Percentiles rank a stretch among this genome's conserved stretches.
These are phyloP conservation scores for Serinus canaria DNA, from an alignment of 2,113 vertebrate species.

Conservation along the genomic window DNA sequence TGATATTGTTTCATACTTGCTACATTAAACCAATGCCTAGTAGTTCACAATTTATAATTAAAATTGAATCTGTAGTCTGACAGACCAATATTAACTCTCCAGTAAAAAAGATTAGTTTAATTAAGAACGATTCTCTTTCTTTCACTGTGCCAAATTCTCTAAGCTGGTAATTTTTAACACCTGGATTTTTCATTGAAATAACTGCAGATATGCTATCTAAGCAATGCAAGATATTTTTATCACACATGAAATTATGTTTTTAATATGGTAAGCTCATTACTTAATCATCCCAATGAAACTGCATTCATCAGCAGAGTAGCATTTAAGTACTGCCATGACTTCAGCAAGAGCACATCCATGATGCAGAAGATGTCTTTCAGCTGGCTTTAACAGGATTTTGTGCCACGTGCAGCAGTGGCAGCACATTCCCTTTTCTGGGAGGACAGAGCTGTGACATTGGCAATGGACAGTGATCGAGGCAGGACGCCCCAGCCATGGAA, in stretches of 20 bases:
- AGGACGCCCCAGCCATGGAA: too few relatives aligned
- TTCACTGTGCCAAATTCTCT: not conserved
- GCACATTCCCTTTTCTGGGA: not conserved
- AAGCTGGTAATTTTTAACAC: not conserved
- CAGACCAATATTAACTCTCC: not conserved
- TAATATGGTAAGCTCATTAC: not conserved
- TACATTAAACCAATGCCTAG: not conserved
- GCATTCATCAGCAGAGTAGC: not conserved
- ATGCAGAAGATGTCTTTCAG: not conserved
- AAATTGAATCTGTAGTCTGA: not conserved
- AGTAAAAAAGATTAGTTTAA: not conserved
- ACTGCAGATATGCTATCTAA: not conserved
- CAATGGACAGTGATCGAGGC: fast-evolving
- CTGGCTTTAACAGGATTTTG: not conserved
- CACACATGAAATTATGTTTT: not conserved
- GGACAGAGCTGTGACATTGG: fast-evolving
- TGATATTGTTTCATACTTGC: not conserved
- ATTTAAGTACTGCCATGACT: not conserved
- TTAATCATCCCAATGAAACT: not conserved
- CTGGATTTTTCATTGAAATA: not conserved
- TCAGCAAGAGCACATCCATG: not conserved
- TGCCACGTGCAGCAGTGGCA: fast-evolving
- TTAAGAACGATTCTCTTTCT: not conserved
- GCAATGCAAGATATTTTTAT: not conserved
- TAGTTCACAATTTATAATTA: not conserved